phyloP scores from a whole-genome alignment of 2,113 vertebrate species.

The Siniperca knerii region DNA sequence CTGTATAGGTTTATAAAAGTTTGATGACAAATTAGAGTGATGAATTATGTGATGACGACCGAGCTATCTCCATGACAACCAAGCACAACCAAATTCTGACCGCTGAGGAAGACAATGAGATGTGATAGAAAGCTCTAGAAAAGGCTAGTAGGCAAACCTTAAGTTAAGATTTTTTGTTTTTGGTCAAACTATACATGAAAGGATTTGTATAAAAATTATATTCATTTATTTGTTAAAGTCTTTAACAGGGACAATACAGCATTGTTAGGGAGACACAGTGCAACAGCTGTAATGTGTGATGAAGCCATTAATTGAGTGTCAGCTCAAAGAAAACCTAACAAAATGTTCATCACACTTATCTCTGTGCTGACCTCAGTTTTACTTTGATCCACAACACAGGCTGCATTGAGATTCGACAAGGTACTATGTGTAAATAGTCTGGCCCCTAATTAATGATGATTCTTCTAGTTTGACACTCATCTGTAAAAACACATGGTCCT shows the following conservation, averaged over 20 bases:
- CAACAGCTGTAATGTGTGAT: background rate
- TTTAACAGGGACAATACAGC: background rate
- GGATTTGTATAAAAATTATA: background rate
- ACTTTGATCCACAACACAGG: conserved; percentile 24
- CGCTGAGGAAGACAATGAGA: background rate
- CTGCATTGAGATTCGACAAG: conserved; percentile 58
- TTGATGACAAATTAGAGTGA: background rate
- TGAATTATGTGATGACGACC: background rate
- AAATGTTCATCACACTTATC: conserved; percentile 20
- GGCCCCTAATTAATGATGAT: conserved; percentile 88
- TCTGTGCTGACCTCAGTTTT: conserved; percentile 8
- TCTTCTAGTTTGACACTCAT: conserved; percentile 91
- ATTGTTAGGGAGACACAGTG: background rate
- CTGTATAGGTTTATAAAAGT: background rate
- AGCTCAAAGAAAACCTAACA: background rate
- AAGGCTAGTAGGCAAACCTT: background rate
- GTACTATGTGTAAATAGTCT: conserved; percentile 81
- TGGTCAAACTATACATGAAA: background rate
- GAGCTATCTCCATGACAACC: background rate
- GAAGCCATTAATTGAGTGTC: background rate
- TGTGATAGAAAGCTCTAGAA: background rate
- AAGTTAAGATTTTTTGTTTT: background rate
- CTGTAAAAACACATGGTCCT: conserved; percentile 88
- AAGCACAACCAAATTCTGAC: background rate
- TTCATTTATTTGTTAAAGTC: background rate